phyloP scores from a whole-genome alignment of 2,888 invertebrate genomes.

The Pinctada fucata region DNA sequence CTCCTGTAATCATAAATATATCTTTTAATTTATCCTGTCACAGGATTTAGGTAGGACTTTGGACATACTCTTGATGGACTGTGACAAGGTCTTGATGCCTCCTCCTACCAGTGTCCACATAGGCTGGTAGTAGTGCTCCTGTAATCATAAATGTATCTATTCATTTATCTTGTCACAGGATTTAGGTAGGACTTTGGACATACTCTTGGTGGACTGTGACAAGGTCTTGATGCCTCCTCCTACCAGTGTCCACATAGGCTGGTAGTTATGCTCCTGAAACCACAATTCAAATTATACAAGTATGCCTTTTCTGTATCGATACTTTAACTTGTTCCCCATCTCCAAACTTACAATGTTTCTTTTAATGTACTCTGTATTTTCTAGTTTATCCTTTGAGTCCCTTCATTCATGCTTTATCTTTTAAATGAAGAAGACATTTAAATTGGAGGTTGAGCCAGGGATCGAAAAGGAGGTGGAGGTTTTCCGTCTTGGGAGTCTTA shows the following conservation, averaged over 20 bases:
- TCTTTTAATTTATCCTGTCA: conserved; percentile 83
- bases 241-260: conserved; percentile 95
- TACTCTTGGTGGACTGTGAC: conserved; percentile 82
- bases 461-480: too few relatives aligned
- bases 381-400: too few relatives aligned
- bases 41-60: conserved; percentile 86
- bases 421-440: too few relatives aligned
- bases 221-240: conserved; percentile 91
- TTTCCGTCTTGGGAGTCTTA: too few relatives aligned
- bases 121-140: conserved; percentile 94
- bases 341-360: too few relatives aligned
- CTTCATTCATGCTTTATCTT: too few relatives aligned
- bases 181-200: conserved; percentile 85
- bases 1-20: conserved; percentile 52
- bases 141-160: conserved; percentile 26
- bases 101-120: conserved; percentile 95
- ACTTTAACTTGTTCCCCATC: too few relatives aligned
- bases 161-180: conserved; percentile 86
- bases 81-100: conserved; percentile 85
- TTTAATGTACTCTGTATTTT: too few relatives aligned
- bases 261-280: conserved; percentile 88
- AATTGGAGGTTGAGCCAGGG: too few relatives aligned
- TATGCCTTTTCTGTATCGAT: too few relatives aligned
- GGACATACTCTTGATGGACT: conserved; percentile 82
- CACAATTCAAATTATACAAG: too few relatives aligned